Evolutionary conservation across 2,888 invertebrate genomes (phyloP).

Genomic region (Polydrusus cervinus): DNA sequence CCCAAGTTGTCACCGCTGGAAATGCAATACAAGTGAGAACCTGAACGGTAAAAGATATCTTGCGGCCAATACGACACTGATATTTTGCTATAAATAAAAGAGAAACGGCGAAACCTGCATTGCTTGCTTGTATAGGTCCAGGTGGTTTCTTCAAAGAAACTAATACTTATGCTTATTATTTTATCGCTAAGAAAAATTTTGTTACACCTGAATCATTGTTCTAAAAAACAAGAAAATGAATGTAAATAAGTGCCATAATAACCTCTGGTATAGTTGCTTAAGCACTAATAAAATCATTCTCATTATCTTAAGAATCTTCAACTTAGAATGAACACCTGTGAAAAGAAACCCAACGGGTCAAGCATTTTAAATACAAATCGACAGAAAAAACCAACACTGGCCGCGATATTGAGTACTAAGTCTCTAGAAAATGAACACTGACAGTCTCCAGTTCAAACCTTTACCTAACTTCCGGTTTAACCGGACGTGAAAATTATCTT

Average conservation of each 20-base stretch:
- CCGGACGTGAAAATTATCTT: no score
- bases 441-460: no score
- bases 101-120: slow-evolving; percentile 37
- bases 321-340: slow-evolving; percentile 32
- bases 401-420: background rate
- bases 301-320: slow-evolving; percentile 21
- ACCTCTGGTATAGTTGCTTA: background rate
- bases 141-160: no score
- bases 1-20: background rate
- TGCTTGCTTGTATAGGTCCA: no score
- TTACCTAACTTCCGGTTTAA: no score
- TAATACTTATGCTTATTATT: no score
- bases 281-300: slow-evolving; percentile 18
- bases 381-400: background rate
- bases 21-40: slow-evolving; percentile 20
- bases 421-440: background rate
- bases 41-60: slow-evolving; percentile 36
- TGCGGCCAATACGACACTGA: slow-evolving; percentile 36
- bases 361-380: slow-evolving; percentile 11
- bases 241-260: background rate
- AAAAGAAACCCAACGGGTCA: slow-evolving; percentile 24
- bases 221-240: no score
- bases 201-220: no score
- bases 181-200: no score
- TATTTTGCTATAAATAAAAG: slow-evolving; percentile 27